phyloP scores from a whole-genome alignment of 1,140 invertebrate genomes.

The Lethocerus indicus region DNA sequence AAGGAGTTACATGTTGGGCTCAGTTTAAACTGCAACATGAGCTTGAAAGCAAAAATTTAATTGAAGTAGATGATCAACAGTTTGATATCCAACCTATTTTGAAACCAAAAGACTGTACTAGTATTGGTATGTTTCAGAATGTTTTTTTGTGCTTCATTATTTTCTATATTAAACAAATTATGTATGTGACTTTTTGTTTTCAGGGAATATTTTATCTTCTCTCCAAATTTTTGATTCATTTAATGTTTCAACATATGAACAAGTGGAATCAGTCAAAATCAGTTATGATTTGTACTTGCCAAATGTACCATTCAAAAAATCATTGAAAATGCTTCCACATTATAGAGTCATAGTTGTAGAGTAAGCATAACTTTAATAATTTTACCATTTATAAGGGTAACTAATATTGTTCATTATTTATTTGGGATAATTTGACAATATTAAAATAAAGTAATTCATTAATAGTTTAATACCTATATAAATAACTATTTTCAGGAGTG shows the following conservation, averaged over 20 bases:
- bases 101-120: no score
- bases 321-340: conserved; percentile 1
- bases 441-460: not conserved
- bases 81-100: no score
- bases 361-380: not conserved
- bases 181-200: no score
- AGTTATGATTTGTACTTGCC: not conserved
- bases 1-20: no score
- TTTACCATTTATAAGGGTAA: not conserved
- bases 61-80: no score
- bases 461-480: not conserved
- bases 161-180: no score
- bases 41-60: no score
- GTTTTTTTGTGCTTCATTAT: no score
- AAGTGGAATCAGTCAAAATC: conserved; percentile 1
- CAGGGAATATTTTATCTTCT: not conserved
- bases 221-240: conserved; percentile 1
- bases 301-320: not conserved
- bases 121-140: no score
- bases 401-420: not conserved
- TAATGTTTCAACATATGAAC: not conserved
- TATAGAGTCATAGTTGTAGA: not conserved
- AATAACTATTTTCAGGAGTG: not conserved
- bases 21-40: no score
- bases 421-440: not conserved